Evolutionary conservation across 1,140 invertebrate species (phyloP), one percentile per base, ranked within the genome.

Genomic region (Sycophila sp.): DNA sequence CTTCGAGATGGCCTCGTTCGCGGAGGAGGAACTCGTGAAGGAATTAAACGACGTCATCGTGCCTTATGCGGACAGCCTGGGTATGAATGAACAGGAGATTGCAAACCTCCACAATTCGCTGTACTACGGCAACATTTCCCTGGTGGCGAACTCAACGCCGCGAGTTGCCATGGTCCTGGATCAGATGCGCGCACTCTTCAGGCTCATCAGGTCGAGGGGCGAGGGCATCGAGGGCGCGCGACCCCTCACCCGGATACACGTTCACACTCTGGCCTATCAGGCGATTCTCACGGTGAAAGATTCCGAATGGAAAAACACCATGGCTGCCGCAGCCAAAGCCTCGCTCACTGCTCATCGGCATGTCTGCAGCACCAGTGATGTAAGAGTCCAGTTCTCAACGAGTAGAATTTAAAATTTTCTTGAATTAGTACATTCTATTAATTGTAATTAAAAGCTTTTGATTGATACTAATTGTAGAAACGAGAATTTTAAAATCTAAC

Each of bases 71-170:
- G 94, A 96, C 76, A 96, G 94, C n/a, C 85, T 96, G 7, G 95
- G 95, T 0, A 95, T 96, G 93, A 96, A 96, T 81, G 95, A 96
- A 81, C 94, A 93, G 79, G 95, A 96, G 84, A 85, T 96, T 32
- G 90, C 91, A 1, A 96, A 95, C 83, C 79, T 96, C 1, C 88
- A 91, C 56, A 92, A 90, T 77, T 88, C 92, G 1, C 79, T 94
- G 51, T 84, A 89, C 63, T 88, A 90, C 80, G 93, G 92, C 1
- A 91, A 92, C 71, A 89, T 94, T 4, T 93, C 91, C 11, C 81
- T 94, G 1, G 90, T 94, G 0, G 89, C 93, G 2, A 92, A 96
- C 79, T 92, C 93, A 13, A 91, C 92, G 79, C 95, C 95, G 6
- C 88, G 94, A 75, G 89, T 96, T 5, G 94, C 94, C 0, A 89